Conservation (phyloP, 1,140 invertebrate species). For the Magallana angulata region DNA sequence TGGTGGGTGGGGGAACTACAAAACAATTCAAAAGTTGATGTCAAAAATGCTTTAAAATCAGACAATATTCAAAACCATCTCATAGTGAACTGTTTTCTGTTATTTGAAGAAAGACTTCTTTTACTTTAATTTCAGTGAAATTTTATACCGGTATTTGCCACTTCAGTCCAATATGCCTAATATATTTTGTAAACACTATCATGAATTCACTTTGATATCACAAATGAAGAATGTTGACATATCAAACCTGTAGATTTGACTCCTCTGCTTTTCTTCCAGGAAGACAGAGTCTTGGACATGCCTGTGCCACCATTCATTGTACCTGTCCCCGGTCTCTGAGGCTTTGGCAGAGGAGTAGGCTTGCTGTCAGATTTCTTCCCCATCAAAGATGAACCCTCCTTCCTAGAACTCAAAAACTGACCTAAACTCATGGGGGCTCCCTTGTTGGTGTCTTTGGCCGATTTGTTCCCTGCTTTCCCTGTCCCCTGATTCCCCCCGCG, state of each 20-base stretch:
- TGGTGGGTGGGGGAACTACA: slow-evolving; percentile 50
- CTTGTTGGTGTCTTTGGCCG: background rate
- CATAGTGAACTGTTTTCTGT: too few relatives aligned
- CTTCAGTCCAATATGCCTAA: too few relatives aligned
- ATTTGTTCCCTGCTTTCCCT: background rate
- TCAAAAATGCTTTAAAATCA: too few relatives aligned
- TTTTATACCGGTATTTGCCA: too few relatives aligned
- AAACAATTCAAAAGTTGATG: slow-evolving; percentile 34
- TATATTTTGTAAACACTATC: too few relatives aligned
- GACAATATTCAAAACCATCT: too few relatives aligned
- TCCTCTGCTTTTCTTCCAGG: slow-evolving; percentile 66
- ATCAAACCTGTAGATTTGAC: slow-evolving; percentile 48
- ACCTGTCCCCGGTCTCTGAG: background rate
- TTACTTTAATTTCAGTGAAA: too few relatives aligned
- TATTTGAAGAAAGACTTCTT: too few relatives aligned
- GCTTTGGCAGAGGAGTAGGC: background rate
- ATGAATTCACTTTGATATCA: too few relatives aligned
- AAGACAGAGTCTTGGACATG: slow-evolving; percentile 65
- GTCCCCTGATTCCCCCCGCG: slow-evolving; percentile 27
- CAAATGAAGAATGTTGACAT: too few relatives aligned
- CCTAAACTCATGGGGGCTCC: slow-evolving; percentile 40
- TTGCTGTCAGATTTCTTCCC: slow-evolving; percentile 36
- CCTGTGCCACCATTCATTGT: slow-evolving; percentile 32
- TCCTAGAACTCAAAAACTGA: slow-evolving; percentile 35
- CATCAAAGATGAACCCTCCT: background rate